These are phyloP conservation scores for Siniperca undulata DNA, from an alignment of 2,797 vertebrate genomes.

Conservation along the genomic window DNA sequence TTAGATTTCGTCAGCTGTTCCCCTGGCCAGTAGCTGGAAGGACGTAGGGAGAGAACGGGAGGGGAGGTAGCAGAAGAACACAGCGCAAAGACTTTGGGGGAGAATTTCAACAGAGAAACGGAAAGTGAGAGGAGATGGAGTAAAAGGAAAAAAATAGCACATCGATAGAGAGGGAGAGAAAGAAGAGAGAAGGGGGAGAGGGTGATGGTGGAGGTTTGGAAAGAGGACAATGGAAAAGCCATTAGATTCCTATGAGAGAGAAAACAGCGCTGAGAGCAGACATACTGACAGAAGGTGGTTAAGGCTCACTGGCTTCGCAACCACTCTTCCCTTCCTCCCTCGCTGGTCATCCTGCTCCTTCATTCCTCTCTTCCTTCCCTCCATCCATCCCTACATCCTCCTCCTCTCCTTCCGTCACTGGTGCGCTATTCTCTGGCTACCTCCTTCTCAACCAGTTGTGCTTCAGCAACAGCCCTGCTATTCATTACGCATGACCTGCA, in stretches of 20 bases:
- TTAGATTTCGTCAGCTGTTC: conserved; percentile 86
- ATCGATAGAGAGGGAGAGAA: conserved; percentile 34
- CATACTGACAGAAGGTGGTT: conserved; percentile 84
- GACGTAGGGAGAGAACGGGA: conserved; percentile 54
- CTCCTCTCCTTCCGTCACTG: conserved; percentile 64
- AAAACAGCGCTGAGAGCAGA: conserved; percentile 79
- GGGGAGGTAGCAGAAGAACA: conserved; percentile 56
- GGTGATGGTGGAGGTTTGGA: conserved; percentile 74
- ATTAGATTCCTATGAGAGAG: conserved; percentile 82
- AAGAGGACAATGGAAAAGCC: conserved; percentile 83
- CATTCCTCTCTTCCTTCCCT: conserved; percentile 44
- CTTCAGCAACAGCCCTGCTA: conserved; percentile 76
- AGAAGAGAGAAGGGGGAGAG: conserved; percentile 29
- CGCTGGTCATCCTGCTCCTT: conserved; percentile 61
- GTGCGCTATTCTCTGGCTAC: conserved; percentile 70
- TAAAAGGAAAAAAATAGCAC: conserved; percentile 44
- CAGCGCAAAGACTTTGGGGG: conserved; percentile 41
- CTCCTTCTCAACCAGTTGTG: conserved; percentile 71
- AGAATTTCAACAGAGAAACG: conserved; percentile 60
- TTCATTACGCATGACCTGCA: conserved; percentile 81
- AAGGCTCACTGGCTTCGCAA: conserved; percentile 79
- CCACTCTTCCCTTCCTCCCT: conserved; percentile 75
- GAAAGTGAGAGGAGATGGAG: conserved; percentile 68
- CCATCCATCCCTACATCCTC: conserved; percentile 45
- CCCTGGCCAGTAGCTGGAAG: conserved; percentile 82